A percentile compares a stretch with the other conserved stretches of the same genome.
Conservation (phyloP, 37 sponge, comb jelly and placozoan genomes). For the Eunapius fragilis region DNA sequence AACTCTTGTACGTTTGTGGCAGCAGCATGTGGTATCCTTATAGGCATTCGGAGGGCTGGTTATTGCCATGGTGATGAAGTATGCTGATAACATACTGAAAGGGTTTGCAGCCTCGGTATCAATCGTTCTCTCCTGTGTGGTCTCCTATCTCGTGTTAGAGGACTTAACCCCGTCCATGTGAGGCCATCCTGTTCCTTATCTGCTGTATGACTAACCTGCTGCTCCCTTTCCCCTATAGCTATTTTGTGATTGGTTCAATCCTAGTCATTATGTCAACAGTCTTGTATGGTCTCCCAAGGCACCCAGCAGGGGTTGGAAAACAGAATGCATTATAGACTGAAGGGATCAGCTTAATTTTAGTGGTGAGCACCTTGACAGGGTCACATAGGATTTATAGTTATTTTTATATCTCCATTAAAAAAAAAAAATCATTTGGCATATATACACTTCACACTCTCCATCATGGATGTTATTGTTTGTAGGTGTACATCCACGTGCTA, state of each 20-base stretch:
- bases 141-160: constrained; percentile 79
- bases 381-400: not conserved
- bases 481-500: constrained; percentile 70
- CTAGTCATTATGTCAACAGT: constrained; percentile 36
- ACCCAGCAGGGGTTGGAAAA: not conserved
- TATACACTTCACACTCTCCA: not conserved
- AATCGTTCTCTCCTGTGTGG: constrained; percentile 86
- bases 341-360: not conserved
- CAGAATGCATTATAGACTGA: not conserved
- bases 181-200: not conserved
- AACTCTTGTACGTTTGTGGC: too few species aligned
- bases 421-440: too few species aligned
- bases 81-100: constrained; percentile 99
- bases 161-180: constrained; percentile 54
- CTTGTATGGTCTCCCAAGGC: constrained; percentile 34
- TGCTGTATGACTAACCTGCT: not conserved
- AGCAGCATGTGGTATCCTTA: not conserved
- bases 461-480: constrained; percentile 9
- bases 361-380: not conserved
- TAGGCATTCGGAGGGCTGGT: constrained; percentile 94
- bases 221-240: not conserved
- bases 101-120: constrained; percentile 95
- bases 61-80: constrained; percentile 92
- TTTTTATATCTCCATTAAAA: not conserved
- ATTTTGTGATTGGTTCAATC: constrained; percentile 39